Base-by-base conservation (phyloP, 64 coral and sea anemone species). In the Catalaphyllia jardinei region DNA sequence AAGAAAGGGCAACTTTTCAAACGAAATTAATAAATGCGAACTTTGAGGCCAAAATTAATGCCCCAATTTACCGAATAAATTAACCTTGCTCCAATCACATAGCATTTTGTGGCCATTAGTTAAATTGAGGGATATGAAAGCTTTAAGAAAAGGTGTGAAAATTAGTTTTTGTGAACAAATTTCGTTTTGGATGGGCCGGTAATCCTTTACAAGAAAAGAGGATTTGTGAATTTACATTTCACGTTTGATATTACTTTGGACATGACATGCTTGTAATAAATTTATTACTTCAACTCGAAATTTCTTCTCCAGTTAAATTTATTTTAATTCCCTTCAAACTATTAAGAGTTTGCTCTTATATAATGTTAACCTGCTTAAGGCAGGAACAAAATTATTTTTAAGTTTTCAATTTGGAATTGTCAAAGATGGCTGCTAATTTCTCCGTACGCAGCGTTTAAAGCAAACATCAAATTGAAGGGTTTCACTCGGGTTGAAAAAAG, bases 91-190 rank as follows among this genome's bases (percentile, higher is more conserved):
- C 60, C 29, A 65, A 83, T 83, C 80, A 64, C 10, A 42, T 35
- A 22, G 63, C 17, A 50, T 35, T 85, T 51, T 52, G 22, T 27
- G 0, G 31, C 79, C 39, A 65, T 65, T 65, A 39, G 12, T 64
- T 38, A 83, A 38, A 65, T 83, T 65, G 28, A 38, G 3, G 60
- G 24, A 71, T 51, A 85, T 71, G 38, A 29, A 85, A 25, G 29
- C 31, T 69, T 71, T 69, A 51, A 16, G 24, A n/a, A 85, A 71
- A 71, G 65, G 62, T 71, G 33, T 57, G 16, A 38, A 85, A 85
- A 69, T 85, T 64, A 83, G 79, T 65, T 64, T 83, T 83, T 13
- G 60, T 62, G 60, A 52, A 11, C 35, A 79, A 18, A 76, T 88
- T 88, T 80, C 65, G 50, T 39, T 89, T 76, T 42, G 15, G 8